Evolutionary conservation across 2,113 vertebrate species (phyloP).

Genomic region (Gorsachius goisagi): DNA sequence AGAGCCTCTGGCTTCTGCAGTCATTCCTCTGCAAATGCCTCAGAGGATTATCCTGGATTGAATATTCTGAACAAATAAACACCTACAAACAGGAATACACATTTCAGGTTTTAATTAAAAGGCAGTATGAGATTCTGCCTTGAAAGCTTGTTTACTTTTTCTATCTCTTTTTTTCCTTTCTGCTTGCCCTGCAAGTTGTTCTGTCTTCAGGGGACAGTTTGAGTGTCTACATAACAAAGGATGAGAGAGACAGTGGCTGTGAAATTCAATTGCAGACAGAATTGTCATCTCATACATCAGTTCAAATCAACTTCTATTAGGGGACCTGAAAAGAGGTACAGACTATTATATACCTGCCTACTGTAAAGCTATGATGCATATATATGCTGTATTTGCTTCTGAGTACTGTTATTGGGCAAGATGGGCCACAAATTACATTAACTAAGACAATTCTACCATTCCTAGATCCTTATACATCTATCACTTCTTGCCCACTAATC

Average conservation of each 20-base stretch:
- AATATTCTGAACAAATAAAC: slow-evolving; percentile 42
- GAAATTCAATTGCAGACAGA: neutral
- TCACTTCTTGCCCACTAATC: neutral
- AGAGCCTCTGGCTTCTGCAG: slow-evolving; percentile 17
- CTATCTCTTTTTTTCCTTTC: neutral
- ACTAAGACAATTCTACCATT: neutral
- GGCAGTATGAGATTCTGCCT: neutral
- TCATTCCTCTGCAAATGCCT: slow-evolving; percentile 60
- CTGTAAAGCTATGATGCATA: neutral
- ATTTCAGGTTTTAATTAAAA: slow-evolving; percentile 54
- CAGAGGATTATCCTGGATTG: slow-evolving; percentile 55
- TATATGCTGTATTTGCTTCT: neutral
- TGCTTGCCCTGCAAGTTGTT: neutral
- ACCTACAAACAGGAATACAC: neutral
- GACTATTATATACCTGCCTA: neutral
- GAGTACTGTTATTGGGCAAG: neutral
- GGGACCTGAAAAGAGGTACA: neutral
- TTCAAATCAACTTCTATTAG: neutral
- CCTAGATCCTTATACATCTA: neutral
- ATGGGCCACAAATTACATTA: neutral
- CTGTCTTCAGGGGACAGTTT: neutral
- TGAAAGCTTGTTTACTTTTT: neutral
- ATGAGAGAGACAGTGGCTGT: neutral
- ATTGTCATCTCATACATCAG: neutral
- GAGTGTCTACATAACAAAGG: neutral